Evolutionary conservation across 1,140 invertebrate genomes (phyloP).

Genomic region (Drosophila nasuta): DNA sequence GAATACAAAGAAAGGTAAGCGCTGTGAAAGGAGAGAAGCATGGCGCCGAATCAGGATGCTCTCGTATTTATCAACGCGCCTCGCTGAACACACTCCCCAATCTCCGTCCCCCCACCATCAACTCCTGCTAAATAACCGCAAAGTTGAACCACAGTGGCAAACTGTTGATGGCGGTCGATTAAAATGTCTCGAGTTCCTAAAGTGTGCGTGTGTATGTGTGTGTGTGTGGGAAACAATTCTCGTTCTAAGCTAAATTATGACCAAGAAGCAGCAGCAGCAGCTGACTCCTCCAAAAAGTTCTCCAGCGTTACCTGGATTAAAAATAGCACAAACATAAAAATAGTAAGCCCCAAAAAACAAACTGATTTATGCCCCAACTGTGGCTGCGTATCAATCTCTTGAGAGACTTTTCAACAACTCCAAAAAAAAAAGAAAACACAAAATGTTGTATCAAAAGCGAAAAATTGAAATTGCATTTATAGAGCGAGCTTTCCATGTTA

Average conservation of each 20-base stretch:
- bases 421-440: not conserved
- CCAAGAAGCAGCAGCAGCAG: slow-evolving; percentile 8
- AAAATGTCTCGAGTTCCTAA: slow-evolving; percentile 40
- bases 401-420: not conserved
- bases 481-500: not conserved
- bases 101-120: not conserved
- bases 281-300: slow-evolving; percentile 1
- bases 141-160: slow-evolving; percentile 42
- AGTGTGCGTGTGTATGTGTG: not conserved
- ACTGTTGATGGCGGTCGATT: slow-evolving; percentile 47
- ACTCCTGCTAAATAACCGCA: slow-evolving; percentile 47
- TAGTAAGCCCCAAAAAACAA: not conserved
- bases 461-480: slow-evolving; percentile 7
- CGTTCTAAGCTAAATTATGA: slow-evolving; percentile 39
- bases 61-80: slow-evolving; percentile 9
- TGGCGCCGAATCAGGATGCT: not conserved
- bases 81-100: not conserved
- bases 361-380: slow-evolving; percentile 24
- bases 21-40: not conserved
- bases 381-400: slow-evolving; percentile 27
- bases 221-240: slow-evolving; percentile 17
- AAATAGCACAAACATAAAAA: not conserved
- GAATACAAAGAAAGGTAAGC: too few relatives aligned
- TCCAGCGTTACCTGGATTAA: slow-evolving; percentile 16
- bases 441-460: too few relatives aligned